phyloP scores from a whole-genome alignment of 2,113 vertebrate species.

The Callocephalon fimbriatum region DNA sequence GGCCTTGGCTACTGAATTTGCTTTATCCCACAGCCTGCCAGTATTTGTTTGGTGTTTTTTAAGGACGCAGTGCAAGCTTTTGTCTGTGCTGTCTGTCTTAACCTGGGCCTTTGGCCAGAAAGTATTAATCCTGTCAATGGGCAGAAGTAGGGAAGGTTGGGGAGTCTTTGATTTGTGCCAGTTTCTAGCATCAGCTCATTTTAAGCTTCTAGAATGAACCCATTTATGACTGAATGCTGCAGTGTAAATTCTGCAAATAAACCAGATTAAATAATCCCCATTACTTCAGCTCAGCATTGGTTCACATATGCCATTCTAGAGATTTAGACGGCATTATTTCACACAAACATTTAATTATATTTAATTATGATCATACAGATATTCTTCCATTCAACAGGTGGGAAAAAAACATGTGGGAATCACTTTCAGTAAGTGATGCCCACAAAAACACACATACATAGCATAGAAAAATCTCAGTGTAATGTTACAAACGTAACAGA shows the following conservation, averaged over 20 bases:
- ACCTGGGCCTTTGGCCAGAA: conserved; percentile 21
- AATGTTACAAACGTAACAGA: not conserved
- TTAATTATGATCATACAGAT: not conserved
- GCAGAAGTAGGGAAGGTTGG: not conserved
- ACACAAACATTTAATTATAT: not conserved
- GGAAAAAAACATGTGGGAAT: not conserved
- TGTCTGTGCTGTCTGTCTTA: not conserved
- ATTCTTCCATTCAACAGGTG: not conserved
- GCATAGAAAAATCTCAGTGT: not conserved
- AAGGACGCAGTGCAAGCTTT: not conserved
- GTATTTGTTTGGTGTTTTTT: not conserved
- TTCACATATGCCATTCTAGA: not conserved
- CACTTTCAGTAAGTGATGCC: not conserved
- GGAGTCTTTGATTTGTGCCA: conserved; percentile 27
- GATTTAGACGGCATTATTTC: conserved; percentile 20
- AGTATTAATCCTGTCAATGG: conserved; percentile 8
- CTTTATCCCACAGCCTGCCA: not conserved
- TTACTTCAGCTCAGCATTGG: not conserved
- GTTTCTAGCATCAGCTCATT: conserved; percentile 14
- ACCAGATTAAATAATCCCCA: conserved; percentile 26
- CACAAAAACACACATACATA: not conserved
- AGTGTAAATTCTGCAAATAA: conserved; percentile 33
- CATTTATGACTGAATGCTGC: not conserved
- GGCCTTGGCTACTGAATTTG: not conserved
- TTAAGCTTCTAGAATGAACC: conserved; percentile 49